Percentiles rank a stretch among this genome's conserved stretches.
Evolutionary conservation across 2,888 invertebrate genomes (phyloP).

Genomic region (Xestia c-nigrum): DNA sequence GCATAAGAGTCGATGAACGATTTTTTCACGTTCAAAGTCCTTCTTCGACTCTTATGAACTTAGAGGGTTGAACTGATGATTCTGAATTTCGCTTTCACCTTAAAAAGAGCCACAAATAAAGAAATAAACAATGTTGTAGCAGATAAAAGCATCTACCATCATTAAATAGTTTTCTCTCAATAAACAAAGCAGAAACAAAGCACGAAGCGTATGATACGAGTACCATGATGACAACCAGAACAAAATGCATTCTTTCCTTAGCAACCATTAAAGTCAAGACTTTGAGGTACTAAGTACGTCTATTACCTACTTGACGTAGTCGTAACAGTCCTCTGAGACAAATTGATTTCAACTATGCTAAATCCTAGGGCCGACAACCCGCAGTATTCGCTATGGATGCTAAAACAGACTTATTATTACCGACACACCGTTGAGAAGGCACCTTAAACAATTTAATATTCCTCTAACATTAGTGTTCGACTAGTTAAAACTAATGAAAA

Average conservation of each 20-base stretch:
- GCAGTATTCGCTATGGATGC: constrained; percentile 46
- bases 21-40: too few relatives aligned
- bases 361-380: constrained; percentile 58
- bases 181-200: not conserved
- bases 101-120: not conserved
- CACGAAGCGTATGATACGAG: not conserved
- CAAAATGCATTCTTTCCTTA: constrained; percentile 2
- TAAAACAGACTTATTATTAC: constrained; percentile 54
- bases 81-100: too few relatives aligned
- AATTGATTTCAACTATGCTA: constrained; percentile 57
- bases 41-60: too few relatives aligned
- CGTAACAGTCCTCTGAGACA: constrained; percentile 49
- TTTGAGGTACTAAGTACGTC: constrained; percentile 4
- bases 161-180: too few relatives aligned
- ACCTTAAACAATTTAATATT: constrained; percentile 59
- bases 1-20: too few relatives aligned
- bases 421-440: constrained; percentile 48
- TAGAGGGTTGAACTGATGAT: too few relatives aligned
- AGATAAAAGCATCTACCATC: not conserved
- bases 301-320: constrained; percentile 46
- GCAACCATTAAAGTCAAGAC: constrained; percentile 15
- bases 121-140: not conserved
- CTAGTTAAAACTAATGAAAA: constrained; percentile 57
- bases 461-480: constrained; percentile 36
- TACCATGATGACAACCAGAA: not conserved